phyloP scores from a whole-genome alignment of 2,113 vertebrate species.

The Phainopepla nitens region DNA sequence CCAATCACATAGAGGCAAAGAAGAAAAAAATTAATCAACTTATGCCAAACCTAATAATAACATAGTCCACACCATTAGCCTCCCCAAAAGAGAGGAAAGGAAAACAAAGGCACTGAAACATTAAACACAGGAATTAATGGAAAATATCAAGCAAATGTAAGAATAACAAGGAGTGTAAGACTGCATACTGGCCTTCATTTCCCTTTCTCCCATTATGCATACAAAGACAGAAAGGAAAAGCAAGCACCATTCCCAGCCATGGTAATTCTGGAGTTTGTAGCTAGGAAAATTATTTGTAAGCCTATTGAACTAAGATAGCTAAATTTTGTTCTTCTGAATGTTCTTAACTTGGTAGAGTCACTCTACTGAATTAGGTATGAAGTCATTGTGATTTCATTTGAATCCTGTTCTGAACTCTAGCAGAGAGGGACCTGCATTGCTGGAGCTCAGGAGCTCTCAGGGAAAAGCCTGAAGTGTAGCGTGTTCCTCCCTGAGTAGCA shows the following conservation, averaged over 20 bases:
- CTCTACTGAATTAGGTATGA: neutral
- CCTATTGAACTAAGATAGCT: neutral
- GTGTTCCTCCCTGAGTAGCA: neutral
- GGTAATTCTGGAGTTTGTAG: neutral
- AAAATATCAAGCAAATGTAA: conserved; percentile 42
- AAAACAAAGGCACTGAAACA: conserved; percentile 44
- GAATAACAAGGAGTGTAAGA: conserved; percentile 25
- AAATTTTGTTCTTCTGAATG: neutral
- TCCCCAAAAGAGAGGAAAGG: conserved; percentile 39
- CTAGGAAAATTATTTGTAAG: neutral
- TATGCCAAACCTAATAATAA: conserved; percentile 55
- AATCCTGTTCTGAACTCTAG: neutral
- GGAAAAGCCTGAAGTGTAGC: neutral
- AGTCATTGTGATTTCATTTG: neutral
- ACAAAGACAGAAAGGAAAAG: neutral
- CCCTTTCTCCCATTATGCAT: neutral
- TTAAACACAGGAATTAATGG: conserved; percentile 46
- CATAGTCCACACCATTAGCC: neutral
- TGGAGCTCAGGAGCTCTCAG: neutral
- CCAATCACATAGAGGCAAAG: conserved; percentile 24
- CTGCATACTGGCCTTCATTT: neutral
- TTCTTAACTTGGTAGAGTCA: neutral
- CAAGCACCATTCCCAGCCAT: neutral
- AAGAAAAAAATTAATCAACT: conserved; percentile 42
- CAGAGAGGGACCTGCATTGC: neutral